Evolutionary conservation across 2,113 vertebrate species (phyloP).

Genomic region (Capreolus pygargus): DNA sequence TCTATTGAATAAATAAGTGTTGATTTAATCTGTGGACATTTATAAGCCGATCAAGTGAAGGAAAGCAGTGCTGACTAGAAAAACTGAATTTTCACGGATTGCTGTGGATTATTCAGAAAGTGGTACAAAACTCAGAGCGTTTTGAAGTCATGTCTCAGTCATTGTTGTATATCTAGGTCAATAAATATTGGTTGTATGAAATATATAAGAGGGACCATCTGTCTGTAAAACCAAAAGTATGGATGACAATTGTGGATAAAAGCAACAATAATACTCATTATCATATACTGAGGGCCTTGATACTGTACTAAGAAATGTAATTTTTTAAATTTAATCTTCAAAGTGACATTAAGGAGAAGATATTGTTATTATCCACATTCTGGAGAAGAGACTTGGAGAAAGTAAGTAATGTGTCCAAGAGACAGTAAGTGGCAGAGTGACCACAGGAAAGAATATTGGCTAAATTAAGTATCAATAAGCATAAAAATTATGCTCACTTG

Average conservation of each 20-base stretch:
- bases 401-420: not conserved
- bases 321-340: not conserved
- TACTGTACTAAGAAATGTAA: not conserved
- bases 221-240: not conserved
- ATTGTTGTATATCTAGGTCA: not conserved
- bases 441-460: not conserved
- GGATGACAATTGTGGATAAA: not conserved
- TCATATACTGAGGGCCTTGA: not conserved
- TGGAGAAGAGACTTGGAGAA: not conserved
- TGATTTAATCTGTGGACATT: slow-evolving; percentile 7
- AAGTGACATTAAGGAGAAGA: not conserved
- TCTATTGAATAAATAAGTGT: slow-evolving; percentile 31
- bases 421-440: not conserved
- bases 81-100: not conserved
- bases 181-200: not conserved
- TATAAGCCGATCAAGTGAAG: not conserved
- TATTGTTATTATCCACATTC: not conserved
- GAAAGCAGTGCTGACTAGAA: not conserved
- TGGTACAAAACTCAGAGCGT: not conserved
- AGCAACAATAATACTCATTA: not conserved
- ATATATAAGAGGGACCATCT: not conserved
- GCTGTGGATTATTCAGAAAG: not conserved
- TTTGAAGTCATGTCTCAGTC: not conserved
- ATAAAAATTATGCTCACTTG: not conserved
- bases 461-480: not conserved